Base-by-base conservation (phyloP, 2,113 vertebrate genomes). In the Empidonax alnorum region DNA sequence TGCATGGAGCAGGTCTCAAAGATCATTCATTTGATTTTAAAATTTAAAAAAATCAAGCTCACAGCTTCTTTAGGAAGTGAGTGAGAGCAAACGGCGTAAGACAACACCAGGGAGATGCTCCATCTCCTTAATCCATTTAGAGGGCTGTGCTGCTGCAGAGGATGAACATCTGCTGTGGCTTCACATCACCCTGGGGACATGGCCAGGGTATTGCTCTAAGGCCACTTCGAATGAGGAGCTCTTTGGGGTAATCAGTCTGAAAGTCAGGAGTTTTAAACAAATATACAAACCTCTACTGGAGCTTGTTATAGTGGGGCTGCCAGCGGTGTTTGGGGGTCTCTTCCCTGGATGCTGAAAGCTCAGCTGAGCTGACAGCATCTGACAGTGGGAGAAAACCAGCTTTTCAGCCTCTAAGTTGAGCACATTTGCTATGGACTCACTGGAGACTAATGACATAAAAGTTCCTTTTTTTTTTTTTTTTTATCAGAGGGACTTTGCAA, bases 301-400 rank as follows among this genome's bases (percentile, higher is more conserved):
- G 6, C 12, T 7, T 2, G 9, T 9, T 66, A 35, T 14, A 9
- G 19, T 14, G 30, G 23, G 35, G 49, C 53, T 86, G 63, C n/a
- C 7, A 6, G 21, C 0, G 0, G 7, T 23, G 28, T 49, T 50
- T 59, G 50, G 46, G 65, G 63, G 31, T 77, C 28, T 74, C 72
- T 84, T 37, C n/a, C 20, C 30, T 0, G 3, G 74, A 49, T 44
- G 35, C 22, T 67, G 49, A 68, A 93, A 83, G 58, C 58, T 91
- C 80, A 55, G 63, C 44, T 73, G 72, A 89, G 59, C 67, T 94
- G 94, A 89, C 50, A 90, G 31, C 76, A 46, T 44, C 84, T 92
- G 84, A 41, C 84, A 91, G 55, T 3, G 65, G 59, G 37, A 91
- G 50, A 56, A 89, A 95, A 92, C 7, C 79, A 88, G 39, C 58